Evolutionary conservation across 2,113 vertebrate species (phyloP), one percentile per base, ranked within the genome.

Genomic region (Microcebus griseorufus): DNA sequence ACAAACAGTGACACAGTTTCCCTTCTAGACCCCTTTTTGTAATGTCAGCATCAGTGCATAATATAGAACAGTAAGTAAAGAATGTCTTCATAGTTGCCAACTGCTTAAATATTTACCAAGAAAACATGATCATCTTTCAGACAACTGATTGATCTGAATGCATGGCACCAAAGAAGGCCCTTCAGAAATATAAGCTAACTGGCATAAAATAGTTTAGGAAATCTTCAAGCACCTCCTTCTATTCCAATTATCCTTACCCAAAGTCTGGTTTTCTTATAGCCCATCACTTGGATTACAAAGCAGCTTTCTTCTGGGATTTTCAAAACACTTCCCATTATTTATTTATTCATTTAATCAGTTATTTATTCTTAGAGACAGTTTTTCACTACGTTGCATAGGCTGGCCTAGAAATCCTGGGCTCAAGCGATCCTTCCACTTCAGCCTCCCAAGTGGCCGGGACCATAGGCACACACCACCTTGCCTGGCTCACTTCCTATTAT

Each of bases 291-390:
- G 86, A 91, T 51, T 45, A 89, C 62, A 93, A 80, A 87, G 34
- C 73, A 93, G 42, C 60, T 80, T 96, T 84, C 80, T 92, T 76
- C 78, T 93, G 32, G 82, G 88, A 82, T 88, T 96, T 93, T 97
- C 78, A 86, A 83, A 94, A 48, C 9, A 55, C 37, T 95, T 96
- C 45, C 83, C 39, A 60, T 81, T 53, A 58, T 83, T 80, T 29
- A 64, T 64, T 29, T 29, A 29, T 29, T 64, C 27, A 64, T 29
- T 64, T 29, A 64, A 64, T 64, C 62, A 29, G 4, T 64, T 64
- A 64, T 29, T 29, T 64, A 64, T 64, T 64, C 27, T 64, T 64
- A 64, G 62, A 64, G 62, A 64, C 27, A 64, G 25, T 11, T 10
- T 64, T 11, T 62, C 60, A 62, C 25, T 64, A 64, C 25, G 10